Evolutionary conservation across 2,888 invertebrate genomes (phyloP).

Genomic region (Dusona sp.): DNA sequence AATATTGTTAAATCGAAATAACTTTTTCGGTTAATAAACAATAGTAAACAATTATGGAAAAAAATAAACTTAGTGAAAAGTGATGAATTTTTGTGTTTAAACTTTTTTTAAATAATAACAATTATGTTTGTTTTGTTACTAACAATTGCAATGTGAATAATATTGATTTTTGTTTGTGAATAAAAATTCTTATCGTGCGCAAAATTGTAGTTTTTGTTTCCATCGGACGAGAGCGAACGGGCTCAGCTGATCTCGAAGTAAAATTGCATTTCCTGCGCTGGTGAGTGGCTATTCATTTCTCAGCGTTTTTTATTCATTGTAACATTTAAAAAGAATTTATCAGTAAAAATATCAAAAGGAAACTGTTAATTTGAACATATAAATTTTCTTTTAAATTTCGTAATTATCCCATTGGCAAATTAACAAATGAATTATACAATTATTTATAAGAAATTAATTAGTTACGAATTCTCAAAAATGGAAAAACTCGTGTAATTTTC

Average conservation of each 20-base stretch:
- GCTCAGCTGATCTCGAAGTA: slow-evolving; percentile 7
- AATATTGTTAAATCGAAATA: not conserved
- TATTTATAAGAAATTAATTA: not conserved
- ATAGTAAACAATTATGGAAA: not conserved
- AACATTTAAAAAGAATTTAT: not conserved
- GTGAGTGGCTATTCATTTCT: not conserved
- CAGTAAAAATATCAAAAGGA: not conserved
- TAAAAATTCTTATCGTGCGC: not conserved
- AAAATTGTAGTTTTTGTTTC: not conserved
- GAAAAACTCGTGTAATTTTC: not conserved
- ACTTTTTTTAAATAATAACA: not conserved
- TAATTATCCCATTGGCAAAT: no score
- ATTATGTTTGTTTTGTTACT: not conserved
- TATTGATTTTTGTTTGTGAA: not conserved
- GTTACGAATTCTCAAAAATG: not conserved
- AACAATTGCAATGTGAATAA: not conserved
- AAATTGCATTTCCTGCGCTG: not conserved
- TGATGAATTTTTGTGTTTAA: slow-evolving; percentile 1
- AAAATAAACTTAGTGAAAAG: slow-evolving; percentile 18
- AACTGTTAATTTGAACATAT: not conserved
- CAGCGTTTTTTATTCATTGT: not conserved
- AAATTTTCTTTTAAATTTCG: not conserved
- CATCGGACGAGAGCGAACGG: not conserved
- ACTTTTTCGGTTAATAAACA: not conserved
- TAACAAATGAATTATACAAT: not conserved